Percentiles rank a stretch among this genome's conserved stretches.
These are phyloP conservation scores for Clarias batrachus DNA, from an alignment of 2,113 vertebrate genomes.

Conservation along the genomic window DNA sequence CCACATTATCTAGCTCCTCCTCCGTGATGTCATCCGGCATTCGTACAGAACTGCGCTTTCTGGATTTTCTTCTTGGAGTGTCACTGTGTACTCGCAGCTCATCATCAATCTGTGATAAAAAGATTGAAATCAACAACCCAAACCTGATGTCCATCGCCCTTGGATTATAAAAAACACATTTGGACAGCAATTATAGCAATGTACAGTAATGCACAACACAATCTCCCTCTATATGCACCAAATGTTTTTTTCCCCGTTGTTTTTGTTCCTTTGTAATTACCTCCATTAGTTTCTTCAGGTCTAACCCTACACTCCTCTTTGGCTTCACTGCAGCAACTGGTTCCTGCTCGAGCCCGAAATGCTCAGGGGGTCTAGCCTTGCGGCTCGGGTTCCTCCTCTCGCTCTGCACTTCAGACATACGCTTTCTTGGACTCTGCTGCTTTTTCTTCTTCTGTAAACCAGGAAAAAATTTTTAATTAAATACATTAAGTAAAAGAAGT, in stretches of 20 bases:
- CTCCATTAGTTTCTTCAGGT: slow-evolving; percentile 78
- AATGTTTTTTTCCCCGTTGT: not conserved
- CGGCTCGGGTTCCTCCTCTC: slow-evolving; percentile 86
- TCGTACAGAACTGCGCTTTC: slow-evolving; percentile 67
- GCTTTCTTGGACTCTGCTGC: slow-evolving; percentile 66
- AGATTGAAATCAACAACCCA: not conserved
- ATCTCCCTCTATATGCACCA: not conserved
- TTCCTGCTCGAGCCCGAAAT: slow-evolving; percentile 86
- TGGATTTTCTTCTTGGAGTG: slow-evolving; percentile 53
- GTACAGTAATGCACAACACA: not conserved
- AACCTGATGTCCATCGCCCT: not conserved
- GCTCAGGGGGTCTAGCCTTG: slow-evolving; percentile 88
- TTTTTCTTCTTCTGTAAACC: slow-evolving; percentile 75
- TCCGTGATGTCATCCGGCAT: slow-evolving; percentile 86
- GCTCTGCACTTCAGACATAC: slow-evolving; percentile 73
- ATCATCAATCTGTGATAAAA: slow-evolving; percentile 58
- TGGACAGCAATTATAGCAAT: not conserved
- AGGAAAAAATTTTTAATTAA: not conserved
- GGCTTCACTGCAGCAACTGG: slow-evolving; percentile 7
- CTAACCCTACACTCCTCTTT: slow-evolving; percentile 66
- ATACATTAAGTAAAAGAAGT: too few species aligned
- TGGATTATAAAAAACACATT: not conserved
- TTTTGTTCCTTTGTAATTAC: slow-evolving; percentile 51
- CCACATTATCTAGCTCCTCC: slow-evolving; percentile 89
- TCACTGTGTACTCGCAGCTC: slow-evolving; percentile 11